Evolutionary conservation across 2,888 invertebrate species (phyloP), one percentile per base, ranked within the genome.

Genomic region (Drosophila ustulata): DNA sequence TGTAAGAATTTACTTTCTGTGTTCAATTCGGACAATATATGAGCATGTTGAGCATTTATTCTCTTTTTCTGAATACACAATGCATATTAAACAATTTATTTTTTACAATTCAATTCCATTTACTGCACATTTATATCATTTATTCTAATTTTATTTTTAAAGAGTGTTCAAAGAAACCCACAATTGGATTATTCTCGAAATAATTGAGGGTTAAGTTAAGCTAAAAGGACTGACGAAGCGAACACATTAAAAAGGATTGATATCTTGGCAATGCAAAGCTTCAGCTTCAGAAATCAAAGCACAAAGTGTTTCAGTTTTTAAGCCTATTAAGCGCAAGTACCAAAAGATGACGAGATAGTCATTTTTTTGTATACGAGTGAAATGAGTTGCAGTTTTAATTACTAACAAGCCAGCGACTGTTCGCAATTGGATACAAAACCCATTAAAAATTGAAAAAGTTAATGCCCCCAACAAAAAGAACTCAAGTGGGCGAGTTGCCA

Each of bases 351-450:
- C 41, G 59, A 37, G 47, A 49, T 41, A 56, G 28, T 37, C 37
- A 3, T 4, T n/a, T 37, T n/a, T 37, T 37, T 37, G 11, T 37
- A 23, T 18, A 8, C 53, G 30, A 47, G n/a, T 5, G 18, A 64
- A 66, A 69, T 51, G 79, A 85, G 70, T 75, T 79, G 82, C 82
- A 71, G 62, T 74, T 85, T 82, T 80, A 82, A 82, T 88, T 88
- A 88, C 74, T 66, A 61, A 28, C 52, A 49, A 57, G 55, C 45
- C 41, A 57, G 37, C 58, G 18, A 46, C 59, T 51, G 23, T 9
- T 41, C 11, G 47, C 71, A 82, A 76, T 73, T 69, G 88, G 64
- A 76, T 88, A 53, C 55, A 71, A 64, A 85, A 69, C 43, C 83
- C 86, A 88, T 83, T 85, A 88, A 64, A 71, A 75, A 69, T 79